Base-by-base conservation (phyloP, 2,113 vertebrate species). In the Zapornia atra region DNA sequence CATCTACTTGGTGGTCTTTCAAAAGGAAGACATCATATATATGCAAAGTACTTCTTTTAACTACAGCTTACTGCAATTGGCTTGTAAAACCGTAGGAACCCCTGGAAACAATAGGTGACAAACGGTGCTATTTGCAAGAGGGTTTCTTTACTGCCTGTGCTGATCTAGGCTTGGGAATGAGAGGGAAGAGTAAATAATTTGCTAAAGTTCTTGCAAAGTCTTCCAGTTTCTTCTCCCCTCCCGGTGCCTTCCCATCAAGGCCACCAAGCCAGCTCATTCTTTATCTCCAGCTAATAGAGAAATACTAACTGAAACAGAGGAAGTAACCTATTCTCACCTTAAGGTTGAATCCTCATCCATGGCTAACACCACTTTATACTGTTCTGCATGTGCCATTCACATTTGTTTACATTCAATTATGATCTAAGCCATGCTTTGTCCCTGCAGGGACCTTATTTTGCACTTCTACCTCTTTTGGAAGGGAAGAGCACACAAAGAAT, bases 11-110 rank as follows among this genome's bases (percentile, higher is more conserved):
- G 83, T 92, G 65, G 54, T 61, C 86, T 86, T 84, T 91, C 77
- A 71, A 92, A 88, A 65, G 33, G 22, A 84, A 59, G 61, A 79
- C 38, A 40, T 53, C 53, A 86, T 86, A 70, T 46, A 78, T 44
- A 92, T 84, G 91, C 95, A 79, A 96, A 96, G 15, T 20, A 65
- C 11, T 86, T 69, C 70, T 77, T 93, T 90, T 88, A 89, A 92
- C 60, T 79, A 44, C 51, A 70, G 42, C 24, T 88, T 85, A 72
- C 19, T 76, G 69, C 82, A 88, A 90, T 86, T 81, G 46, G 26
- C 46, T 21, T 60, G 82, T 80, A 70, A 88, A 88, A 73, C 86
- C 53, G 50, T 33, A n/a, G 73, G 83, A 70, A 53, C 64, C 20
- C 38, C 19, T 31, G 89, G 65, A 71, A 79, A 96, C 84, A 96